These are phyloP conservation scores for Hypsibius dujardini DNA, from an alignment of 1,140 invertebrate genomes.

Conservation along the genomic window DNA sequence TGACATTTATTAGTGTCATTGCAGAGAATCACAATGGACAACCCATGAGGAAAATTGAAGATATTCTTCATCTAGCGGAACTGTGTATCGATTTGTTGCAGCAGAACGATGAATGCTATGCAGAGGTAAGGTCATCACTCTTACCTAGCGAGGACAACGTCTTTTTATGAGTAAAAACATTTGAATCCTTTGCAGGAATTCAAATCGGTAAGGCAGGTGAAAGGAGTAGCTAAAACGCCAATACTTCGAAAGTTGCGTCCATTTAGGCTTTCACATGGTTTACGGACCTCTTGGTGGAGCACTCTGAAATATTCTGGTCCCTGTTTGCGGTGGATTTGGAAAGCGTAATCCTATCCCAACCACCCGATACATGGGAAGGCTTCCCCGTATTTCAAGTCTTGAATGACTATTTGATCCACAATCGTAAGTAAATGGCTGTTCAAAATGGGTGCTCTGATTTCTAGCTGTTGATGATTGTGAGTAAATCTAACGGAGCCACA, in stretches of 20 bases:
- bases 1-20: not conserved
- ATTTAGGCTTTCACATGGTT: conserved; percentile 98
- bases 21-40: conserved; percentile 22
- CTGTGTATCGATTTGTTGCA: conserved; percentile 93
- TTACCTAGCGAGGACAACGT: too few species aligned
- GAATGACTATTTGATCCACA: conserved; percentile 87
- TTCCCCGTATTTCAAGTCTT: conserved; percentile 96
- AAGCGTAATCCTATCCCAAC: conserved; percentile 81
- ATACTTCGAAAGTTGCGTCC: too few species aligned
- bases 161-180: too few species aligned
- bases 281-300: conserved; percentile 93
- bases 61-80: conserved; percentile 88
- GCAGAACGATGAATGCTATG: conserved; percentile 98
- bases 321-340: conserved; percentile 98
- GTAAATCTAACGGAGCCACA: too few species aligned
- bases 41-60: conserved; percentile 58
- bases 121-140: conserved; percentile 57
- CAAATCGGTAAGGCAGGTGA: conserved; percentile 6
- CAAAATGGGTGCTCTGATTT: too few species aligned
- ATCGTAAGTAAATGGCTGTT: conserved; percentile 53
- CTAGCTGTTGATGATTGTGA: too few species aligned
- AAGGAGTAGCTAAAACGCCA: not conserved
- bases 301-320: conserved; percentile 99
- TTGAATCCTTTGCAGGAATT: not conserved
- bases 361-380: conserved; percentile 88